These are phyloP conservation scores for Bucorvus abyssinicus DNA, from an alignment of 2,797 vertebrate genomes.

Conservation along the genomic window DNA sequence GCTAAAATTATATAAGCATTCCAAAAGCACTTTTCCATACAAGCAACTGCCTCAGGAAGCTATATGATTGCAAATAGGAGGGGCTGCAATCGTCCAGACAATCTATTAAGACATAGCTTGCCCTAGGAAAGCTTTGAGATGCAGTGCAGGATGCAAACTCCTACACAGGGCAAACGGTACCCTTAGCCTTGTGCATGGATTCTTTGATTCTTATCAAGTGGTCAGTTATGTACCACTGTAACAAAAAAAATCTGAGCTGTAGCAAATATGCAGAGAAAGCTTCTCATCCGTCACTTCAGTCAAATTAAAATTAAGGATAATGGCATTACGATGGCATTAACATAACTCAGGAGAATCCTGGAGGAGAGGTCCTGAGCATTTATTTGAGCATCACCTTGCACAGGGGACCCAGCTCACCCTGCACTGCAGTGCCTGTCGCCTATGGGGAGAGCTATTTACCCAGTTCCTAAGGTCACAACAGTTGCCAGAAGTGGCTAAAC, in stretches of 20 bases:
- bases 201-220: too few relatives aligned
- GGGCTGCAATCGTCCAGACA: constrained; percentile 9
- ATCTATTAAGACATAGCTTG: neutral
- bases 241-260: neutral
- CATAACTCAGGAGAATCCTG: neutral
- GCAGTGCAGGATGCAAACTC: neutral
- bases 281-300: neutral
- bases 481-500: neutral
- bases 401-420: neutral
- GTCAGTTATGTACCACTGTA: neutral
- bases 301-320: neutral
- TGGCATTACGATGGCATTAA: neutral
- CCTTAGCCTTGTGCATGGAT: neutral
- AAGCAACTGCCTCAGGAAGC: constrained; percentile 54
- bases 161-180: neutral
- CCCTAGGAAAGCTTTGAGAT: neutral
- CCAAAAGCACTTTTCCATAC: constrained; percentile 58
- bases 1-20: constrained; percentile 63
- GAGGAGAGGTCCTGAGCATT: neutral
- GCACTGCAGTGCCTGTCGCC: neutral
- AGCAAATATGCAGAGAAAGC: neutral
- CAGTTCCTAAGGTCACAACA: neutral
- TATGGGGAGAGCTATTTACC: neutral
- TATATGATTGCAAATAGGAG: constrained; percentile 26
- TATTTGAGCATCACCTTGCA: neutral